Conservation (phyloP, 2,797 vertebrate genomes). For the Pteronotus mesoamericanus region DNA sequence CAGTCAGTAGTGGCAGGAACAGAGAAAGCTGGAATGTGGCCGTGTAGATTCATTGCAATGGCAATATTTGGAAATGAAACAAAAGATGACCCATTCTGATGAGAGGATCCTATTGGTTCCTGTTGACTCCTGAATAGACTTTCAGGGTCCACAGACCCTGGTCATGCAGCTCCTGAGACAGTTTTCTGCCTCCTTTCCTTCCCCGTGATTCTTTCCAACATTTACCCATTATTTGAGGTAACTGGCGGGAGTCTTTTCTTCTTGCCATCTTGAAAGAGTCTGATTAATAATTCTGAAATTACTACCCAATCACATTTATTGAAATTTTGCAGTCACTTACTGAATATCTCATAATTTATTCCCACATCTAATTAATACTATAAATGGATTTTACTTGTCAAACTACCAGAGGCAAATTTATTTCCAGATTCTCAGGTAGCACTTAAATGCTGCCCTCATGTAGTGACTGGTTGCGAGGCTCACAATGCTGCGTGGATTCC, state of each 20-base stretch:
- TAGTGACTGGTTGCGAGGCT: neutral
- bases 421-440: neutral
- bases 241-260: neutral
- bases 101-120: neutral
- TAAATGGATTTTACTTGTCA: neutral
- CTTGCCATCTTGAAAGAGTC: neutral
- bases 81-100: accelerated
- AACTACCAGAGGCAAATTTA: neutral
- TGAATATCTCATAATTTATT: neutral
- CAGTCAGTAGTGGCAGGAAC: no score
- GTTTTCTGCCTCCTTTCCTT: neutral
- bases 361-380: neutral
- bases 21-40: neutral
- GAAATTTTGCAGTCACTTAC: neutral
- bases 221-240: neutral
- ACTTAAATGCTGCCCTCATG: no score
- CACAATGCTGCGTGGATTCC: neutral
- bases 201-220: neutral
- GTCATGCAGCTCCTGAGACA: neutral
- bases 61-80: neutral
- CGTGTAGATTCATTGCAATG: neutral
- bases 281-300: neutral
- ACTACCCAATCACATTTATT: neutral
- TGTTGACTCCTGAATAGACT: neutral
- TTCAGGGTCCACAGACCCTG: neutral